Base-by-base conservation (phyloP, 2,113 vertebrate genomes). In the Burhinus bistriatus region DNA sequence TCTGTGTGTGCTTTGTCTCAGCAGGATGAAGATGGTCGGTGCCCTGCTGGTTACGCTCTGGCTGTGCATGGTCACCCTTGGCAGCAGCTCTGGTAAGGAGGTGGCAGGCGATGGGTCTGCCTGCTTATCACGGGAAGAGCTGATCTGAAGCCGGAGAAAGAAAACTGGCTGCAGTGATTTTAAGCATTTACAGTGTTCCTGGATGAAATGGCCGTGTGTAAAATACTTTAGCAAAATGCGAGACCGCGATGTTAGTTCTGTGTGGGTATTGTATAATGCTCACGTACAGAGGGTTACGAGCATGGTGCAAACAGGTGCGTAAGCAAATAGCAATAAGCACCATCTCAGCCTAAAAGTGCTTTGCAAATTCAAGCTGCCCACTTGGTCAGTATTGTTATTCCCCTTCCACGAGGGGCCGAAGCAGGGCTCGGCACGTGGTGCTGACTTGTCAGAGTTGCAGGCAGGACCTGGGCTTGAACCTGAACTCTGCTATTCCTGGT, bases 11-110 rank as follows among this genome's bases (percentile, higher is more conserved):
- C 66, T 95, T 91, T 97, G 20, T 97, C n/a, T 96, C 51, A 11
- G 81, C 96, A 98, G 98, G 97, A 98, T 98, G 98, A 95, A 97
- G 95, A 89, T 97, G 89, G 64, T 94, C 8, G 83, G 95, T 80
- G 95, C 70, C 36, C n/a, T 97, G 38, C 75, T 96, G 72, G 22
- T 96, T 78, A 87, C 30, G 6, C 58, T 98, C 20, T 98, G 72
- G 92, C 95, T 98, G 80, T 96, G 87, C 76, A 64, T 90, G 66
- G 66, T 97, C 54, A 71, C 95, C 34, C 83, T 96, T 0, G 6
- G 88, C 83, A 90, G 94, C 8, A 9, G 97, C 69, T 98, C 98
- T 0, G 98, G 98, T 98, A 96, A 98, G 98, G 87, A 82, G 2
- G 1, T 38, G 42, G 12, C 32, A 4, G 1, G 7, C 0, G 1